Evolutionary conservation across 2,113 vertebrate genomes (phyloP).

Genomic region (Cinclus mexicanus): DNA sequence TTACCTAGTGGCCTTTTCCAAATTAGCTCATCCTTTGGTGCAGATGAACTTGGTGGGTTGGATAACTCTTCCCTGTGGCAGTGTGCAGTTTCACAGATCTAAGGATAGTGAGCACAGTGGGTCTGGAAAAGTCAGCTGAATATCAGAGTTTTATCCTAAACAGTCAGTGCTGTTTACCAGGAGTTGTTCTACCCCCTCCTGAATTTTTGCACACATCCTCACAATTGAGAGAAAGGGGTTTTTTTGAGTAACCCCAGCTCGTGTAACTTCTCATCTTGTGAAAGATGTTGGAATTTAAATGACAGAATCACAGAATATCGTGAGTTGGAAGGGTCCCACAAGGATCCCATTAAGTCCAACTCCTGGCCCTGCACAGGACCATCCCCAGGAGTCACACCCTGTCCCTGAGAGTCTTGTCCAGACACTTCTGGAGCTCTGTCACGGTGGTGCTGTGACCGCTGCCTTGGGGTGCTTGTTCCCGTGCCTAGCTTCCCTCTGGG

Average conservation of each 20-base stretch:
- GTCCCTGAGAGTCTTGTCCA: neutral
- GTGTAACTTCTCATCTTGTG: neutral
- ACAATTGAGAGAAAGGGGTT: neutral
- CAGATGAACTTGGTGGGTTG: fast-evolving
- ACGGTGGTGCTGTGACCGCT: too few relatives aligned
- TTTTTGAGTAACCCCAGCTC: neutral
- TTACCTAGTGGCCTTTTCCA: neutral
- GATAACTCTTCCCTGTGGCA: neutral
- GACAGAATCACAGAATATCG: neutral
- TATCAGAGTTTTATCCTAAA: neutral
- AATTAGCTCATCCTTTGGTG: neutral
- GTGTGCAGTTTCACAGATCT: neutral
- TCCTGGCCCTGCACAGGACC: neutral
- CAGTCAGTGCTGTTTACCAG: neutral
- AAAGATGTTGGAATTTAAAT: neutral
- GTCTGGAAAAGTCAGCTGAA: neutral
- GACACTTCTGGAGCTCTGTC: neutral
- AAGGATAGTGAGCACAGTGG: neutral
- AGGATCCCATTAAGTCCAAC: neutral
- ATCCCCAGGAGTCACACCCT: neutral
- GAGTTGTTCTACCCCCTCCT: neutral
- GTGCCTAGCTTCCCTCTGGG: neutral
- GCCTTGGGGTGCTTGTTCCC: neutral
- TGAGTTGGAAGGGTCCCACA: neutral
- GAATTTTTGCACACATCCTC: neutral